Evolutionary conservation across 2,888 invertebrate species (phyloP).

Genomic region (Callinectes sapidus): DNA sequence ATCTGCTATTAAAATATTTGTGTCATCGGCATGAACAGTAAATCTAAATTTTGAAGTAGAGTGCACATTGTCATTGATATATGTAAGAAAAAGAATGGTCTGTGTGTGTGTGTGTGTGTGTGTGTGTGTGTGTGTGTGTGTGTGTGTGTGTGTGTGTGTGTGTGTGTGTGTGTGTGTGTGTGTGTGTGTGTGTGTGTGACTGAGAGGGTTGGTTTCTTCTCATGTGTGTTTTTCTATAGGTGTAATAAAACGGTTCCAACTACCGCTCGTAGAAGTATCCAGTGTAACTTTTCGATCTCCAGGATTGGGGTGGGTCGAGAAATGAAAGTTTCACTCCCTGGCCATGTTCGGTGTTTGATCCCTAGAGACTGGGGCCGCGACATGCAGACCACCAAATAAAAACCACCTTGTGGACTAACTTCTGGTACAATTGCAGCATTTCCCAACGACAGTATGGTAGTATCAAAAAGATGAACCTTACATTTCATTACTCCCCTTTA

Average conservation of each 20-base stretch:
- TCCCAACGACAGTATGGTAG: not conserved
- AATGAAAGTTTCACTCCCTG: not conserved
- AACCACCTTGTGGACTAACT: not conserved
- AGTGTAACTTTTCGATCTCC: not conserved
- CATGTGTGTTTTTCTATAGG: not conserved
- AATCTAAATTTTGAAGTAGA: no score
- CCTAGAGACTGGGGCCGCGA: not conserved
- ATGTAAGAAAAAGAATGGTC: no score
- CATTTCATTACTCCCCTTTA: not conserved
- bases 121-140: no score
- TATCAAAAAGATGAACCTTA: not conserved
- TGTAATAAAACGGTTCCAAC: not conserved
- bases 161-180: constrained; percentile 41
- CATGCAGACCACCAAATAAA: not conserved
- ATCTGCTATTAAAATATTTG: no score
- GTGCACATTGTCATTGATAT: no score
- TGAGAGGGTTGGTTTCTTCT: not conserved
- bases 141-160: constrained; percentile 37
- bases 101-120: no score
- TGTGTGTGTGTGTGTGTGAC: constrained; percentile 44
- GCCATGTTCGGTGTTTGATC: not conserved
- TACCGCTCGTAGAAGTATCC: not conserved
- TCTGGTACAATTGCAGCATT: not conserved
- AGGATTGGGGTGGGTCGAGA: not conserved
- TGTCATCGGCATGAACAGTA: no score